Evolutionary conservation across 2,888 invertebrate genomes (phyloP).

Genomic region (Scaptomyza polygonia): DNA sequence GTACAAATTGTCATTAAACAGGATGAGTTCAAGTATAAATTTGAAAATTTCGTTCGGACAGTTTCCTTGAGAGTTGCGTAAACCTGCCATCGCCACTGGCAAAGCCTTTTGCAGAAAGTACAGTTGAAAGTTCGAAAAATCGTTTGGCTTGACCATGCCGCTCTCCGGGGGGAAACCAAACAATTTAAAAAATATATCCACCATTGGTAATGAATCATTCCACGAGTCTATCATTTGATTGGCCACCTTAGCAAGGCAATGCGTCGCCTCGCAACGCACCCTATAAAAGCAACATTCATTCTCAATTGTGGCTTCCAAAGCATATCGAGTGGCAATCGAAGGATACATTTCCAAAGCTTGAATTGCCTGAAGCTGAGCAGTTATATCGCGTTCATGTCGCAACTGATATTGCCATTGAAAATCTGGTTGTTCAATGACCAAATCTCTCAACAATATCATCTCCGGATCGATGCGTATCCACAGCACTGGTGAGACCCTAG

Average conservation of each 20-base stretch:
- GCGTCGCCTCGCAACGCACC: constrained; percentile 94
- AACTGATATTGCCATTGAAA: constrained; percentile 99
- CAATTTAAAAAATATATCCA: constrained; percentile 96
- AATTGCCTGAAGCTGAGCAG: constrained; percentile 96
- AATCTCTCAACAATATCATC: constrained; percentile 93
- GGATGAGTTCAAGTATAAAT: constrained; percentile 97
- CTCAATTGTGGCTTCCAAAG: constrained; percentile 97
- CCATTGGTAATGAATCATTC: constrained; percentile 98
- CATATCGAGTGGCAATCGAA: constrained; percentile 93
- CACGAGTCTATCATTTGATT: constrained; percentile 96
- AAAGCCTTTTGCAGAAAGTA: constrained; percentile 97
- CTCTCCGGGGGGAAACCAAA: constrained; percentile 98
- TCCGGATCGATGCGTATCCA: constrained; percentile 99
- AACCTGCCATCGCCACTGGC: constrained; percentile 96
- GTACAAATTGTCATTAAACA: constrained; percentile 98
- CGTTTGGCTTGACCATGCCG: constrained; percentile 96
- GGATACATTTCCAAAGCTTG: constrained; percentile 93
- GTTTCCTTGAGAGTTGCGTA: constrained; percentile 96
- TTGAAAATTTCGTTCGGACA: constrained; percentile 97
- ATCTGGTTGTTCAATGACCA: constrained; percentile 97
- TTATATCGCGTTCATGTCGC: constrained; percentile 98
- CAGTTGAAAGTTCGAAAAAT: constrained; percentile 96
- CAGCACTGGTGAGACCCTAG: constrained; percentile 98
- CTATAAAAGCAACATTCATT: constrained; percentile 96
- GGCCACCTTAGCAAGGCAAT: constrained; percentile 96